Conservation (phyloP, 2,113 vertebrate species). For the Odontophorus gujanensis region DNA sequence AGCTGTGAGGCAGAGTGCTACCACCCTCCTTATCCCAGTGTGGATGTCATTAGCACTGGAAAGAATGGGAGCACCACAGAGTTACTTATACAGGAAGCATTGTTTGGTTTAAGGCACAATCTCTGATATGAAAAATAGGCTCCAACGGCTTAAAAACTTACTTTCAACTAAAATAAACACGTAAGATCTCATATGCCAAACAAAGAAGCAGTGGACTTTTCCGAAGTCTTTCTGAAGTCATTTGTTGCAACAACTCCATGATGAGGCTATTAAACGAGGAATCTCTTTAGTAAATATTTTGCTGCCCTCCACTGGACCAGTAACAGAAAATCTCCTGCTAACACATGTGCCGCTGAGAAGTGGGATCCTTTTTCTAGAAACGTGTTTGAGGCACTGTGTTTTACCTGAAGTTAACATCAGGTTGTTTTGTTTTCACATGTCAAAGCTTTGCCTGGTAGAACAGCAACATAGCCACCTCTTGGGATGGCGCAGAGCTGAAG, state of each 20-base stretch:
- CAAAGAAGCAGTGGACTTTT: background rate
- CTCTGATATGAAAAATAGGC: constrained; percentile 8
- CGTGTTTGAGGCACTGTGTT: background rate
- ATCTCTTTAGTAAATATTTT: constrained; percentile 48
- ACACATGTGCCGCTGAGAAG: rapidly evolving
- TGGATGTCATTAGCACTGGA: background rate
- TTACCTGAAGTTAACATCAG: background rate
- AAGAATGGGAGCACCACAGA: background rate
- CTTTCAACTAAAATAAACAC: constrained; percentile 10
- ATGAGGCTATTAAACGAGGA: background rate
- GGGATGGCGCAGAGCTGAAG: background rate
- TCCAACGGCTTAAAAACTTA: background rate
- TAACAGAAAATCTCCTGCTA: background rate
- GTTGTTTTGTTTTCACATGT: background rate
- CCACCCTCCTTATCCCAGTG: background rate
- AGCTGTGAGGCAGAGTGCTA: background rate
- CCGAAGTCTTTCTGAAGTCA: background rate
- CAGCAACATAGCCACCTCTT: rapidly evolving
- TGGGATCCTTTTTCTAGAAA: background rate
- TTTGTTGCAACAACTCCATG: background rate
- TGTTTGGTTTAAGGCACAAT: background rate
- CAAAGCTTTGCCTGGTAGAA: background rate
- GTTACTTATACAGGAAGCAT: constrained; percentile 2
- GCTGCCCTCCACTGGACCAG: constrained; percentile 71
- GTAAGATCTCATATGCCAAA: background rate